Evolutionary conservation across 2,888 invertebrate genomes (phyloP).

Genomic region (Ophion slaviceki): DNA sequence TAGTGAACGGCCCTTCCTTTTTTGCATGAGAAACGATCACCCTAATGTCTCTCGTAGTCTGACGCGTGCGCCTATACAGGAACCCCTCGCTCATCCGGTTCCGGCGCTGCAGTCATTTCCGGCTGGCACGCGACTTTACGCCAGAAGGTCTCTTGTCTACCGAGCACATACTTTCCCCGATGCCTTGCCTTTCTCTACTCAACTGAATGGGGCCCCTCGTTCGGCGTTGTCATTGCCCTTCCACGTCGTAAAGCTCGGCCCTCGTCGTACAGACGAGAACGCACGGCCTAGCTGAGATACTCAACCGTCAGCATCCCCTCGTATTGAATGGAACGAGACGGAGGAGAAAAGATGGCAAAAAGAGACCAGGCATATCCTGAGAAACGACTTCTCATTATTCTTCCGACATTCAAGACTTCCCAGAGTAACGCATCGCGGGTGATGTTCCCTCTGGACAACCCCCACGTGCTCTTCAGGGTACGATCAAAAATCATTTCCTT

Average conservation of each 20-base stretch:
- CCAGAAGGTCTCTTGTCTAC: constrained; percentile 47
- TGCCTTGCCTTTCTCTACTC: background rate
- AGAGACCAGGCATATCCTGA: constrained; percentile 4
- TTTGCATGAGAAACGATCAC: constrained; percentile 29
- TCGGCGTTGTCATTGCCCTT: constrained; percentile 54
- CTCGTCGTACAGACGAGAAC: constrained; percentile 37
- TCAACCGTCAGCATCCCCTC: constrained; percentile 55
- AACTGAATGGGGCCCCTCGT: constrained; percentile 42
- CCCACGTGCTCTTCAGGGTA: background rate
- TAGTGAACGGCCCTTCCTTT: background rate
- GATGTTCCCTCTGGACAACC: background rate
- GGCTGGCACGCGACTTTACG: constrained; percentile 69
- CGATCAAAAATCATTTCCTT: constrained; percentile 44
- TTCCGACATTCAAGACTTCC: constrained; percentile 32
- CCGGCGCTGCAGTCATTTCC: constrained; percentile 72
- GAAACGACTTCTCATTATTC: constrained; percentile 62
- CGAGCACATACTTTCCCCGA: background rate
- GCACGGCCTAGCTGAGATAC: background rate
- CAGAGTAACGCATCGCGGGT: constrained; percentile 25
- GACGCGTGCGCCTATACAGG: constrained; percentile 50
- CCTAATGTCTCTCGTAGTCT: constrained; percentile 41
- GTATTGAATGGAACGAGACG: constrained; percentile 9
- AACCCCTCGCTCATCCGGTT: constrained; percentile 66
- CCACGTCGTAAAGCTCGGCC: constrained; percentile 65
- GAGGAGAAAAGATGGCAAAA: background rate